Evolutionary conservation across 2,797 vertebrate genomes (phyloP).

Genomic region (Taenioides sp.): DNA sequence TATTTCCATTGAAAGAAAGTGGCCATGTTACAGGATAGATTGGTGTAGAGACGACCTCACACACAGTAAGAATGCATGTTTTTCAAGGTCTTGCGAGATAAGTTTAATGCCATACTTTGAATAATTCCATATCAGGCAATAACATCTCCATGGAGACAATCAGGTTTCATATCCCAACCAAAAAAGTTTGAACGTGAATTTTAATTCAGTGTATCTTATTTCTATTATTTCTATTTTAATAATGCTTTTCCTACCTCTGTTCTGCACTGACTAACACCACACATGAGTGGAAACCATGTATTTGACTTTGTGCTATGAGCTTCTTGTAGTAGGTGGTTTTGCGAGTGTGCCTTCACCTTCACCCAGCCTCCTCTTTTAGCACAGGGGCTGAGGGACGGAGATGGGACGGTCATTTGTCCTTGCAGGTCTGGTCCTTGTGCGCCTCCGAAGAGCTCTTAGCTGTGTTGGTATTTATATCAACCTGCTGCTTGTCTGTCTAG

Average conservation of each 20-base stretch:
- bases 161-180: too few species aligned
- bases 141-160: too few species aligned
- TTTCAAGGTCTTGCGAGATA: too few species aligned
- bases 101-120: too few species aligned
- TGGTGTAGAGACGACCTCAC: too few species aligned
- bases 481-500: slow-evolving; percentile 57
- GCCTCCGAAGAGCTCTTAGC: slow-evolving; percentile 60
- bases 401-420: slow-evolving; percentile 69
- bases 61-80: too few species aligned
- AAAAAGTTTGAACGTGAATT: too few species aligned
- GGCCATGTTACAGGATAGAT: too few species aligned
- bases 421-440: slow-evolving; percentile 67
- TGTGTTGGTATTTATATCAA: slow-evolving; percentile 73
- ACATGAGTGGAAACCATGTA: not conserved
- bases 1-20: too few species aligned
- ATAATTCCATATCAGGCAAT: too few species aligned
- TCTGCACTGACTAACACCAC: not conserved
- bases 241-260: not conserved
- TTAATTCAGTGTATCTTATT: too few species aligned
- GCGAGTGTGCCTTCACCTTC: slow-evolving; percentile 65
- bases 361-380: slow-evolving; percentile 68
- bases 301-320: slow-evolving; percentile 58
- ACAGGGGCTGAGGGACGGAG: slow-evolving; percentile 58
- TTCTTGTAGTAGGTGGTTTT: slow-evolving; percentile 30
- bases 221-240: too few species aligned